Conservation (phyloP, 2,113 vertebrate species). For the Corythaeola cristata region DNA sequence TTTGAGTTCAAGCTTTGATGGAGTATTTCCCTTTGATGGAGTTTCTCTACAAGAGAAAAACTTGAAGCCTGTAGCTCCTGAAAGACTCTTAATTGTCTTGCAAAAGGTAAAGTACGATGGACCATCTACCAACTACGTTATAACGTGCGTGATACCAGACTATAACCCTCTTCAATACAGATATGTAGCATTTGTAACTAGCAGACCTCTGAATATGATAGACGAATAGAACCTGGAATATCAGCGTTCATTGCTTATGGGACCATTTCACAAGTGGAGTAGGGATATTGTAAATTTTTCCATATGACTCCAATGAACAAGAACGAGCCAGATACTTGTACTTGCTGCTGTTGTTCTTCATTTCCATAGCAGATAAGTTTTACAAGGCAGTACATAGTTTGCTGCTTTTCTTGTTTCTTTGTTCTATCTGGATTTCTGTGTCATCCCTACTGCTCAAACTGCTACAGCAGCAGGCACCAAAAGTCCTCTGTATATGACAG, state of each 20-base stretch:
- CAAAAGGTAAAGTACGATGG: not conserved
- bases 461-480: not conserved
- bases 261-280: not conserved
- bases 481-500: not conserved
- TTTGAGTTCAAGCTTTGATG: not conserved
- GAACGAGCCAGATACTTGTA: not conserved
- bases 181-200: not conserved
- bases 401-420: not conserved
- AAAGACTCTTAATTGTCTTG: not conserved
- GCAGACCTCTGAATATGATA: not conserved
- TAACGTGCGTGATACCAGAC: rapidly evolving
- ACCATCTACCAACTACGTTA: no score
- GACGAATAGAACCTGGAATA: not conserved
- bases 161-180: not conserved
- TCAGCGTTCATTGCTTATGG: not conserved
- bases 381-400: not conserved
- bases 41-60: not conserved
- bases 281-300: not conserved
- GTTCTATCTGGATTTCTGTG: not conserved
- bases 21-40: not conserved
- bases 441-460: not conserved
- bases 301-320: not conserved
- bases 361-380: not conserved
- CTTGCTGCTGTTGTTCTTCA: not conserved
- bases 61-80: not conserved